phyloP scores from a whole-genome alignment of 2,797 vertebrate genomes.

The Muraenolepis orangiensis region DNA sequence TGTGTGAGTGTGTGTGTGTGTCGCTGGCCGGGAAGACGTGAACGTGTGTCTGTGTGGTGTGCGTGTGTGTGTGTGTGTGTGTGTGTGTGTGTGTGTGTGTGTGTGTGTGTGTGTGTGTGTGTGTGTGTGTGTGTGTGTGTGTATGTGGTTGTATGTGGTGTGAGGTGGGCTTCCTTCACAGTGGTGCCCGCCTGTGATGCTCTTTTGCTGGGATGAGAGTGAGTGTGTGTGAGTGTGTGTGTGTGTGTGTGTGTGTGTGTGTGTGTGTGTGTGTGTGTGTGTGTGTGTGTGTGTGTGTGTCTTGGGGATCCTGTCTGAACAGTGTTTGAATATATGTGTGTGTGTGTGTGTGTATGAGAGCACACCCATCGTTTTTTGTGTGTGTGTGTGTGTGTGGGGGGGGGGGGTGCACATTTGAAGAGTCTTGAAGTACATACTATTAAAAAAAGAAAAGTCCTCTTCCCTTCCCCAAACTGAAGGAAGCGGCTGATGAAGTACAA shows the following conservation, averaged over 20 bases:
- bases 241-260: conserved; percentile 4
- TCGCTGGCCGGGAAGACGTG: background rate
- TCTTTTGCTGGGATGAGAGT: too few relatives aligned
- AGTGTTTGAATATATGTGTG: conserved; percentile 14
- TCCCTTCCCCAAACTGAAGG: background rate
- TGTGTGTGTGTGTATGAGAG: conserved; percentile 2
- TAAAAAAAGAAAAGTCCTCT: too few relatives aligned
- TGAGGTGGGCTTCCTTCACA: too few relatives aligned
- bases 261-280: conserved; percentile 21
- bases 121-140: conserved; percentile 16
- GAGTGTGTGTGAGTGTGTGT: too few relatives aligned
- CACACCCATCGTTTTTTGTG: background rate
- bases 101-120: too few relatives aligned
- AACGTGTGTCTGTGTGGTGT: too few relatives aligned
- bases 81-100: too few relatives aligned
- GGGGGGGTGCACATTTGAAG: background rate
- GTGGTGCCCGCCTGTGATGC: too few relatives aligned
- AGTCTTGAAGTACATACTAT: too few relatives aligned
- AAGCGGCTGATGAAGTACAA: background rate
- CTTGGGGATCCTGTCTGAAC: background rate
- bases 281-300: conserved; percentile 13
- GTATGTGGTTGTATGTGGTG: conserved; percentile 10
- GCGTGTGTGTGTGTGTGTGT: conserved; percentile 7
- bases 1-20: too few relatives aligned
- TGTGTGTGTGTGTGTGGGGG: conserved; percentile 30